A percentile compares a stretch with the other conserved stretches of the same genome.
Evolutionary conservation across 2,113 vertebrate genomes (phyloP).

Genomic region (Morone chrysops): DNA sequence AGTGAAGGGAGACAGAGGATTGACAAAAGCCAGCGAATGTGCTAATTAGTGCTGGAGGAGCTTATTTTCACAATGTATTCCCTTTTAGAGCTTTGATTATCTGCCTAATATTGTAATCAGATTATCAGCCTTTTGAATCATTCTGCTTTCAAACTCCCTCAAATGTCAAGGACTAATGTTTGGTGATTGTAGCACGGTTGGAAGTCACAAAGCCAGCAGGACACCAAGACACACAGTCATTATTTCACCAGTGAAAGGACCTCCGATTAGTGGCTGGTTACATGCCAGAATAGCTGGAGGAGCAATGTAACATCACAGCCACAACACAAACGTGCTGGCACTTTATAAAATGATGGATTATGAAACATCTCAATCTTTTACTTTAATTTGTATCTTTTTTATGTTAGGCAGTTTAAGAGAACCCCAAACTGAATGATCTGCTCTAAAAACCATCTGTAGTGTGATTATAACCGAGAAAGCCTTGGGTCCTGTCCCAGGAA

Average conservation of each 20-base stretch:
- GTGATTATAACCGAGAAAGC: not conserved
- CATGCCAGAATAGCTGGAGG: conserved; percentile 7
- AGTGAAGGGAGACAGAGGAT: conserved; percentile 43
- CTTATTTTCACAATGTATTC: conserved; percentile 37
- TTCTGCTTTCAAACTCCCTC: not conserved
- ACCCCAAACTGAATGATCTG: not conserved
- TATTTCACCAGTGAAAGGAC: not conserved
- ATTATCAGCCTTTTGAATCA: conserved; percentile 14
- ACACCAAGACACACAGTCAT: not conserved
- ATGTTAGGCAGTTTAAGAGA: conserved; percentile 9
- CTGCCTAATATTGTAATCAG: conserved; percentile 11
- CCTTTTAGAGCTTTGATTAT: conserved; percentile 34
- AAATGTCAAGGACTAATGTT: not conserved
- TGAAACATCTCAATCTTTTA: not conserved
- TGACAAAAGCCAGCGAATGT: conserved; percentile 50
- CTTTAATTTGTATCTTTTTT: not conserved
- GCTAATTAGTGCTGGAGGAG: conserved; percentile 65
- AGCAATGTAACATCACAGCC: conserved; percentile 1
- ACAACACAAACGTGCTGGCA: conserved; percentile 4
- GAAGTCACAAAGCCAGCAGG: not conserved
- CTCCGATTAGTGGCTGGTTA: not conserved
- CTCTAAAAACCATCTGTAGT: conserved; percentile 26
- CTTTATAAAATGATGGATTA: conserved; percentile 4
- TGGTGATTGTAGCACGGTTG: no score
- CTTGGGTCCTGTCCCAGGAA: not conserved